Evolutionary conservation across 2,888 invertebrate genomes (phyloP).

Genomic region (Erebia ligea): DNA sequence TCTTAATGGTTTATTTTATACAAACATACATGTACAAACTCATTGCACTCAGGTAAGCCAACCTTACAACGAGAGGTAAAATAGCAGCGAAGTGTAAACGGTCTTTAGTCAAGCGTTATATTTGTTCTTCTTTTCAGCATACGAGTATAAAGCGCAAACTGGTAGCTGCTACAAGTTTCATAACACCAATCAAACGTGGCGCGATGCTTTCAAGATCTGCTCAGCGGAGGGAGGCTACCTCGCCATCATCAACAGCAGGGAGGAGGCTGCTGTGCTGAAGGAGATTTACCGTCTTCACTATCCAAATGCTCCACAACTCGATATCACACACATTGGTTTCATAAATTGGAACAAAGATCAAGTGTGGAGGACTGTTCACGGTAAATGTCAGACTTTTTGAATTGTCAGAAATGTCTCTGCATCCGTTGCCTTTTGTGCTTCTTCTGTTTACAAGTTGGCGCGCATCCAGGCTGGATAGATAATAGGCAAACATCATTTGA

Average conservation of each 20-base stretch:
- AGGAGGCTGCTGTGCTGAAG: constrained; percentile 35
- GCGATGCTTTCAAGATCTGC: constrained; percentile 24
- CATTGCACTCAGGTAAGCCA: too few relatives aligned
- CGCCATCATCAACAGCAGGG: constrained; percentile 43
- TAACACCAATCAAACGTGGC: background rate
- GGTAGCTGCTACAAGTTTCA: constrained; percentile 33
- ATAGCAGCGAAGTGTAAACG: background rate
- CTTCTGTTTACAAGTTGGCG: too few relatives aligned
- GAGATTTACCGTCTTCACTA: constrained; percentile 19
- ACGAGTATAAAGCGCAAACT: background rate
- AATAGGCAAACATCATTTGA: too few relatives aligned
- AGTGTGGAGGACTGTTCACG: constrained; percentile 43
- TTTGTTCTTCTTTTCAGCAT: constrained; percentile 20
- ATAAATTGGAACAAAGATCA: constrained; percentile 44
- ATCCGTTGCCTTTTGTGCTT: background rate
- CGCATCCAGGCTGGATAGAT: too few relatives aligned
- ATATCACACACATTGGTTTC: constrained; percentile 30
- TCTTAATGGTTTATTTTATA: too few relatives aligned
- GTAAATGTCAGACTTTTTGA: constrained; percentile 26
- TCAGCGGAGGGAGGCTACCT: constrained; percentile 32
- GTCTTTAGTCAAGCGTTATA: background rate
- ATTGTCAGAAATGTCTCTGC: background rate
- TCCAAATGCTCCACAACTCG: background rate
- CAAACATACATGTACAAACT: too few relatives aligned
- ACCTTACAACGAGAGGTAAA: background rate